These are phyloP conservation scores for Tolypeutes matacus DNA, from an alignment of 2,797 vertebrate species.

Conservation along the genomic window DNA sequence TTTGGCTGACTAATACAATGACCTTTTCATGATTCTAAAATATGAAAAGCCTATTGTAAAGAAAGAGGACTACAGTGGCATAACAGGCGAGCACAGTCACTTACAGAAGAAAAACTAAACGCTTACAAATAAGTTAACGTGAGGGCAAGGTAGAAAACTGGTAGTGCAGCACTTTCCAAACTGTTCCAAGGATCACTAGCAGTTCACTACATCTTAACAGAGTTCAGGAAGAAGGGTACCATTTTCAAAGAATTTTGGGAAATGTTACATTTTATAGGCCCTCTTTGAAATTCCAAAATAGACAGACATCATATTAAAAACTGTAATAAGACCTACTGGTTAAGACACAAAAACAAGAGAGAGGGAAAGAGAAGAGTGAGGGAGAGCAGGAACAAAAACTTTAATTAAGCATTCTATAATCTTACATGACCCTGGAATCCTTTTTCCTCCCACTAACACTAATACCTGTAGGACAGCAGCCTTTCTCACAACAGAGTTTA, in stretches of 20 bases:
- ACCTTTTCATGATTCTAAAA: neutral
- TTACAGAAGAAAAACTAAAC: neutral
- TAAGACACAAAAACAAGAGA: neutral
- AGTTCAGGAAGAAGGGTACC: neutral
- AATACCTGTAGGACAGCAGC: neutral
- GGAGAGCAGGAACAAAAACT: neutral
- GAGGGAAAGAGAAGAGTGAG: neutral
- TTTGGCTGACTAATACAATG: too few species aligned
- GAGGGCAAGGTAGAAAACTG: neutral
- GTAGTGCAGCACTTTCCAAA: neutral
- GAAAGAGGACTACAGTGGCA: neutral
- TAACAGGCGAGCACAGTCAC: neutral
- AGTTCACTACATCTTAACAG: neutral
- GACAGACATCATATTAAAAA: neutral
- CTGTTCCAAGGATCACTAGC: neutral
- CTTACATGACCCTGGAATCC: neutral
- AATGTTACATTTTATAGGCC: neutral
- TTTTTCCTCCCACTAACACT: neutral
- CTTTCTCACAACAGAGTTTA: neutral
- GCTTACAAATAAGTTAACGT: neutral
- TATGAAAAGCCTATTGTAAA: neutral
- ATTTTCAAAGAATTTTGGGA: conserved; percentile 29
- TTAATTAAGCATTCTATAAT: conserved; percentile 26
- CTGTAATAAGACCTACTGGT: neutral
- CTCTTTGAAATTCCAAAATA: neutral